Percentiles rank a stretch among this genome's conserved stretches.
Conservation (phyloP, 2,797 vertebrate species). For the Rhynchotus rufescens region DNA sequence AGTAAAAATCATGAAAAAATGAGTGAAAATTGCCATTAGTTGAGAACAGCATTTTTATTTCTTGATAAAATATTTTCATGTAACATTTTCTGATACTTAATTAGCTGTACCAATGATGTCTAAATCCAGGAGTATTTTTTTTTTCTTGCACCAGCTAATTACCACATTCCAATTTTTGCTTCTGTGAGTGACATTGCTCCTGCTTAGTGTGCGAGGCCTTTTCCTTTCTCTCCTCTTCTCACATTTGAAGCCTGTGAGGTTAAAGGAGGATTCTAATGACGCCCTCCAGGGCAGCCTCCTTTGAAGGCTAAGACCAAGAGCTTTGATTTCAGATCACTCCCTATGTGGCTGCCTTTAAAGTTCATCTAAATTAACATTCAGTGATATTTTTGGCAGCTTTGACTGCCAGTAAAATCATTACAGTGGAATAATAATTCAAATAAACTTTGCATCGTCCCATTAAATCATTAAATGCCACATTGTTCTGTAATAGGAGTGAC, state of each 20-base stretch:
- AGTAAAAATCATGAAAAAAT: neutral
- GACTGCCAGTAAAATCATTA: conserved; percentile 70
- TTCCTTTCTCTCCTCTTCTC: neutral
- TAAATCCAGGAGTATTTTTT: conserved; percentile 6
- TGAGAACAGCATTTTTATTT: neutral
- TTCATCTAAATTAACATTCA: conserved; percentile 78
- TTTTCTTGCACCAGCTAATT: conserved; percentile 20
- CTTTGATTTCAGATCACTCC: conserved; percentile 74
- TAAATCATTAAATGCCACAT: conserved; percentile 81
- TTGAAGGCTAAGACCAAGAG: conserved; percentile 55
- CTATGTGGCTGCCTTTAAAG: conserved; percentile 73
- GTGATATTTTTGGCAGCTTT: conserved; percentile 71
- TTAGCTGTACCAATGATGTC: neutral
- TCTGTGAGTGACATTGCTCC: neutral
- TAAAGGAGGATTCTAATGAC: conserved; percentile 51
- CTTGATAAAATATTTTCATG: neutral
- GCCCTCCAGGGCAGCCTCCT: conserved; percentile 11
- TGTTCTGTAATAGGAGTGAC: conserved; percentile 75
- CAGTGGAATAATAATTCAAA: conserved; percentile 69
- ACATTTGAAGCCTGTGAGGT: neutral
- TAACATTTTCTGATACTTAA: conserved; percentile 31
- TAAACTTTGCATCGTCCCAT: conserved; percentile 69
- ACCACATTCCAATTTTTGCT: neutral
- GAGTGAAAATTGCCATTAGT: neutral
- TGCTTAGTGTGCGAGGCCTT: neutral